Percentiles rank a stretch among this genome's conserved stretches.
These are phyloP conservation scores for Octomys mimax DNA, from an alignment of 2,797 vertebrate species.

Conservation along the genomic window DNA sequence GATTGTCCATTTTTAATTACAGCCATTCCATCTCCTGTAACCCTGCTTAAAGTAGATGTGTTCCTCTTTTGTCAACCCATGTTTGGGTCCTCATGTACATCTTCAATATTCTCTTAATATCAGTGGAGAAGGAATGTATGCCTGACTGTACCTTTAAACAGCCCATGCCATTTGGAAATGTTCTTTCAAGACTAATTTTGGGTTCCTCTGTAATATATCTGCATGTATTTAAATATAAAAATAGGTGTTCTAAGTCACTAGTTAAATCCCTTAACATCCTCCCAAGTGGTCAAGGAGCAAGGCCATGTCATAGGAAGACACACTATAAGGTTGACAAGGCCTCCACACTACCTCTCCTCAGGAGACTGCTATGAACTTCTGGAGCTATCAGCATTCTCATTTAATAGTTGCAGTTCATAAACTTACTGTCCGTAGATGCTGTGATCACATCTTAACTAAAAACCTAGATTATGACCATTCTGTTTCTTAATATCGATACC, in stretches of 20 bases:
- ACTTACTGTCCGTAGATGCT: neutral
- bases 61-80: neutral
- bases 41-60: neutral
- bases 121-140: neutral
- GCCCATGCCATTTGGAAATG: conserved; percentile 19
- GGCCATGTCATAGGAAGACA: neutral
- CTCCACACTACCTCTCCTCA: too few relatives aligned
- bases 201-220: conserved; percentile 46
- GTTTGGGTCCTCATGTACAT: neutral
- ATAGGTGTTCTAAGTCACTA: conserved; percentile 23
- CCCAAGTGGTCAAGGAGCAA: neutral
- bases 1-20: neutral
- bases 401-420: neutral
- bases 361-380: neutral
- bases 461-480: neutral
- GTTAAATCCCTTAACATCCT: conserved; percentile 17
- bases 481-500: neutral
- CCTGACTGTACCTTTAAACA: neutral
- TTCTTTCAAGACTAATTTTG: conserved; percentile 50
- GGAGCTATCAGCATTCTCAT: neutral
- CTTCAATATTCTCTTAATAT: neutral
- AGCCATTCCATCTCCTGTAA: neutral
- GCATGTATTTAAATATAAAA: conserved; percentile 55
- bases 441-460: neutral
- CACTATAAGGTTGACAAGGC: neutral